Evolutionary conservation across 2,113 vertebrate genomes (phyloP).

Genomic region (Oreocharis arfaki): DNA sequence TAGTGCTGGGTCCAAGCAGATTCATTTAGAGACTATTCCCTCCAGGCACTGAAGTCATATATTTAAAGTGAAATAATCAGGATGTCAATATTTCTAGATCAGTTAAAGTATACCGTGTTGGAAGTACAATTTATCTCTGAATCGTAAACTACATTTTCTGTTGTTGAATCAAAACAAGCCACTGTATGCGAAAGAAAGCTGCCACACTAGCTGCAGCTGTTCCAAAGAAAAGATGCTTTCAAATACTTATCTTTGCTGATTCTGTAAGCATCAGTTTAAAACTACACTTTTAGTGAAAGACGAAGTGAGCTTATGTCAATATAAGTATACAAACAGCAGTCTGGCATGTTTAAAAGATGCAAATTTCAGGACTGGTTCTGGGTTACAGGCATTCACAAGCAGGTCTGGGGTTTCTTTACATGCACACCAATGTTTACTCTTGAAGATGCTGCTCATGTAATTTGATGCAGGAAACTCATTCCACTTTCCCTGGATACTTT

Average conservation of each 20-base stretch:
- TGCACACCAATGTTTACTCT: background rate
- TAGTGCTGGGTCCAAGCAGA: background rate
- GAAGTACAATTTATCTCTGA: background rate
- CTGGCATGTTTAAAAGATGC: background rate
- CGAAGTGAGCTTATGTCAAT: background rate
- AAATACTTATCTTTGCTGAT: background rate
- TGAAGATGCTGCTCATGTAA: background rate
- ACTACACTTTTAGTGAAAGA: background rate
- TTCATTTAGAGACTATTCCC: background rate
- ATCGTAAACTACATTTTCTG: background rate
- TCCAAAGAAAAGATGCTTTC: background rate
- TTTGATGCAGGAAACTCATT: background rate
- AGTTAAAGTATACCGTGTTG: rapidly evolving
- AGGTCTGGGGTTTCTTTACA: background rate
- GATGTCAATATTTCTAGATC: background rate
- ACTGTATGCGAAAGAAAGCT: background rate
- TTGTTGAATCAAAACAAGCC: background rate
- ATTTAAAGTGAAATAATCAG: background rate
- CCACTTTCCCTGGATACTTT: background rate
- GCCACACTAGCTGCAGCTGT: background rate
- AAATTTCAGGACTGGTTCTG: background rate
- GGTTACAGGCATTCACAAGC: background rate
- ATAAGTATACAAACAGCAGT: background rate
- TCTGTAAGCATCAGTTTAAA: background rate
- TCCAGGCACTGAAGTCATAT: background rate